Evolutionary conservation across 2,797 vertebrate species (phyloP).

Genomic region (Molossus molossus): DNA sequence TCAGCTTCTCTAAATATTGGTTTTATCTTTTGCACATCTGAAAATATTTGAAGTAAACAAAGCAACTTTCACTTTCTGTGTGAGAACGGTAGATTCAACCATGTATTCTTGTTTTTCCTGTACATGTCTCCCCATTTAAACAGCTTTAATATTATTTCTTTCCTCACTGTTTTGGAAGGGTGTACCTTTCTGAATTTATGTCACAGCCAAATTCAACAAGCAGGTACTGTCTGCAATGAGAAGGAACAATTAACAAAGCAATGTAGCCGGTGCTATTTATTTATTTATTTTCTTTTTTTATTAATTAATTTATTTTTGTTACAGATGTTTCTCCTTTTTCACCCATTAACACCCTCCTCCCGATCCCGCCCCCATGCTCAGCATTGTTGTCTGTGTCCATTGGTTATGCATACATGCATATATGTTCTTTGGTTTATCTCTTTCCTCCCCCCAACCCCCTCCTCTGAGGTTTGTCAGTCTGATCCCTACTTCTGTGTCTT

Average conservation of each 20-base stretch:
- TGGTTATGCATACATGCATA: too few species aligned
- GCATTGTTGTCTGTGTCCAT: too few species aligned
- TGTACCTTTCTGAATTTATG: conserved; percentile 4
- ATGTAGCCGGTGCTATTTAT: conserved; percentile 8
- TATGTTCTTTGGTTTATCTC: too few species aligned
- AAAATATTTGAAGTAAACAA: background rate
- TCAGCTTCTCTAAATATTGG: background rate
- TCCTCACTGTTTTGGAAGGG: background rate
- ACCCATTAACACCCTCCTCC: too few species aligned
- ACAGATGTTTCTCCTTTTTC: too few species aligned
- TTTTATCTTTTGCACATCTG: conserved; percentile 10
- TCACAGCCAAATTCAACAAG: background rate
- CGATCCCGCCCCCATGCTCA: too few species aligned
- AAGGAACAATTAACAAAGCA: conserved; percentile 16
- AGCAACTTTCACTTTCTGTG: conserved; percentile 47
- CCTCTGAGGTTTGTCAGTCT: too few species aligned
- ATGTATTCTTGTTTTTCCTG: conserved; percentile 13
- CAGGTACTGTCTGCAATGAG: background rate
- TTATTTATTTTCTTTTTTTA: too few species aligned
- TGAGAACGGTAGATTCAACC: background rate
- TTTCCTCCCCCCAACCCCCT: too few species aligned
- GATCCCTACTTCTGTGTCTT: too few species aligned
- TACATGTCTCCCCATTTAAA: background rate
- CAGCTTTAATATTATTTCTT: background rate
- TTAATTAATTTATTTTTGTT: too few species aligned